A percentile compares a stretch with the other conserved stretches of the same genome.
These are phyloP conservation scores for Triplophysa tibetana DNA, from an alignment of 2,113 vertebrate species.

Conservation along the genomic window DNA sequence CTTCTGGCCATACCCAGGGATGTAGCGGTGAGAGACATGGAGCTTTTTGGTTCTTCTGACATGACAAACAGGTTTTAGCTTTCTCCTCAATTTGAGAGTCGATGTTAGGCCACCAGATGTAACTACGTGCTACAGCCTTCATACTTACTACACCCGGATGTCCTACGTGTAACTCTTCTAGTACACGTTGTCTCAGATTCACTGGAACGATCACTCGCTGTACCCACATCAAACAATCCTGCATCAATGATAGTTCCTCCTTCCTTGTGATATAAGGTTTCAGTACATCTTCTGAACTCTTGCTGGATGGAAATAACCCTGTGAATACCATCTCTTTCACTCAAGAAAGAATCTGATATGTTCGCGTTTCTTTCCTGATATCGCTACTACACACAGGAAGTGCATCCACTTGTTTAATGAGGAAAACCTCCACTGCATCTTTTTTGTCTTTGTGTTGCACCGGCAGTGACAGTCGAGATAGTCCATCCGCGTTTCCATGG, in stretches of 20 bases:
- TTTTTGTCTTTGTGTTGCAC: neutral
- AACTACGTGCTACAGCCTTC: constrained; percentile 27
- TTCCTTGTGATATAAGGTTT: neutral
- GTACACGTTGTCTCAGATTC: neutral
- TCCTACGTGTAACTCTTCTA: constrained; percentile 22
- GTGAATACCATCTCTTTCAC: constrained; percentile 27
- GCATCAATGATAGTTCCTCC: constrained; percentile 19
- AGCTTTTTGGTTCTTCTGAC: constrained; percentile 20
- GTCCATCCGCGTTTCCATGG: neutral
- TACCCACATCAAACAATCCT: constrained; percentile 42
- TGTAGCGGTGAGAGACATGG: constrained; percentile 19
- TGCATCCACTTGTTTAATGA: neutral
- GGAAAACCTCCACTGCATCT: neutral
- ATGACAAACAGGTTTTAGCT: neutral
- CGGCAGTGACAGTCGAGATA: constrained; percentile 51
- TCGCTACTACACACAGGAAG: neutral
- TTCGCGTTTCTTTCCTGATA: constrained; percentile 18
- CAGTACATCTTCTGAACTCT: neutral
- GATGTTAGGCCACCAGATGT: constrained; percentile 45
- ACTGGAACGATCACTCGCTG: constrained; percentile 22
- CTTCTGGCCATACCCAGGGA: constrained; percentile 21
- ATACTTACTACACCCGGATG: constrained; percentile 41
- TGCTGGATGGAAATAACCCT: constrained; percentile 6
- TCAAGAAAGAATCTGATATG: neutral
- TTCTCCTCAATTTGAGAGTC: constrained; percentile 3